Percentiles rank a stretch among this genome's conserved stretches.
Conservation (phyloP, 2,113 vertebrate species). For the Heterochromis multidens region DNA sequence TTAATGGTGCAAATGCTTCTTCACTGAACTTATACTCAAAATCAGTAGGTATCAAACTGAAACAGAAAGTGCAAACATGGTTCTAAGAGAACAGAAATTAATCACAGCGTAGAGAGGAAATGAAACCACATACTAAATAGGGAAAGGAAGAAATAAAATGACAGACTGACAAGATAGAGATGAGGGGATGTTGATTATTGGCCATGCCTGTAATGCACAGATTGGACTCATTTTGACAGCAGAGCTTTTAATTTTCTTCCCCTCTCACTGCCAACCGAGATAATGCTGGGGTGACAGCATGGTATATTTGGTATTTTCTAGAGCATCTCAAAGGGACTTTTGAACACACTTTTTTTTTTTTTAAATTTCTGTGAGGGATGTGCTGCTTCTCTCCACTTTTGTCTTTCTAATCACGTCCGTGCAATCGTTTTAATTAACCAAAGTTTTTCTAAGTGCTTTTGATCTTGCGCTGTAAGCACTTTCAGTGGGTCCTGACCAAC, state of each 20-base stretch:
- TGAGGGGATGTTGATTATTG: slow-evolving; percentile 31
- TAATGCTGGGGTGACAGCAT: background rate
- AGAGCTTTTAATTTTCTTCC: slow-evolving; percentile 8
- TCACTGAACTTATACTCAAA: background rate
- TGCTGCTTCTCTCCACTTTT: background rate
- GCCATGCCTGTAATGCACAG: slow-evolving; percentile 1
- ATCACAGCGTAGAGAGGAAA: background rate
- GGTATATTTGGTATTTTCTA: background rate
- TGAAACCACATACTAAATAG: background rate
- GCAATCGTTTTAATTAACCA: slow-evolving; percentile 38
- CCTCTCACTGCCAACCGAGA: background rate
- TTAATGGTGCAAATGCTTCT: background rate
- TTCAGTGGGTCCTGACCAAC: background rate
- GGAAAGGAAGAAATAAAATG: background rate
- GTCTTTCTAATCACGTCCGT: slow-evolving; percentile 14
- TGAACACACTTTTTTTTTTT: background rate
- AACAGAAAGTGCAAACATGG: background rate
- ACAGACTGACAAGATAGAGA: background rate
- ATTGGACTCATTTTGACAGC: slow-evolving; percentile 4
- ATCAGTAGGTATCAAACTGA: background rate
- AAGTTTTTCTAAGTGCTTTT: slow-evolving; percentile 37
- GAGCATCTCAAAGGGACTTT: background rate
- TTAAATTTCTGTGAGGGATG: background rate
- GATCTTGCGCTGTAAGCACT: slow-evolving; percentile 22
- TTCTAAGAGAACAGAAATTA: background rate